These are phyloP conservation scores for Pediacus dermestoides DNA, from an alignment of 2,888 invertebrate genomes.

Conservation along the genomic window DNA sequence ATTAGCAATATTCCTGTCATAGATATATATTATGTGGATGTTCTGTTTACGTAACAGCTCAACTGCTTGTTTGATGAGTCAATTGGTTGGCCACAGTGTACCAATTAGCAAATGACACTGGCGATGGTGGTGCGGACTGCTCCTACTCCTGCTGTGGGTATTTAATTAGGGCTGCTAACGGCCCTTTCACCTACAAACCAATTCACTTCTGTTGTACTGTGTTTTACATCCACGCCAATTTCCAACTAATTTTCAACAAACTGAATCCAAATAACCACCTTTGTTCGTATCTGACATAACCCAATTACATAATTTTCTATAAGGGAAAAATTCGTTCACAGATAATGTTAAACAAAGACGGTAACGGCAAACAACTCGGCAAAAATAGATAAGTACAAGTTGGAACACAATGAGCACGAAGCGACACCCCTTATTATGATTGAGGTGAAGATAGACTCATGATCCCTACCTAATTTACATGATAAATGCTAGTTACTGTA, in stretches of 20 bases:
- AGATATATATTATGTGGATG: conserved; percentile 1
- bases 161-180: conserved; percentile 3
- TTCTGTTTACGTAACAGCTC: conserved; percentile 8
- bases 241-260: too few species aligned
- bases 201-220: too few species aligned
- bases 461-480: conserved; percentile 27
- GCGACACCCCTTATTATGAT: conserved; percentile 18
- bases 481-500: conserved; percentile 24
- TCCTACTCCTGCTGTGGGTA: background rate
- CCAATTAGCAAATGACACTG: conserved; percentile 16
- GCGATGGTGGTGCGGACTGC: background rate
- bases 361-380: too few species aligned
- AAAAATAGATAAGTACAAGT: too few species aligned
- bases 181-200: too few species aligned
- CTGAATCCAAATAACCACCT: too few species aligned
- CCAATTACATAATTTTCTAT: too few species aligned
- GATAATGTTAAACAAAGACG: too few species aligned
- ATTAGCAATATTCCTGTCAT: conserved; percentile 11
- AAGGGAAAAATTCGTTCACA: too few species aligned
- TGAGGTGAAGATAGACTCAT: conserved; percentile 21
- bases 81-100: conserved; percentile 11
- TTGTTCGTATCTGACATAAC: too few species aligned
- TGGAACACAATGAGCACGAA: conserved; percentile 1
- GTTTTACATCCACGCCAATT: too few species aligned
- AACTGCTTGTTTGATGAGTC: conserved; percentile 12